Evolutionary conservation across 2,113 vertebrate genomes (phyloP).

Genomic region (Dicrurus megarhynchus): DNA sequence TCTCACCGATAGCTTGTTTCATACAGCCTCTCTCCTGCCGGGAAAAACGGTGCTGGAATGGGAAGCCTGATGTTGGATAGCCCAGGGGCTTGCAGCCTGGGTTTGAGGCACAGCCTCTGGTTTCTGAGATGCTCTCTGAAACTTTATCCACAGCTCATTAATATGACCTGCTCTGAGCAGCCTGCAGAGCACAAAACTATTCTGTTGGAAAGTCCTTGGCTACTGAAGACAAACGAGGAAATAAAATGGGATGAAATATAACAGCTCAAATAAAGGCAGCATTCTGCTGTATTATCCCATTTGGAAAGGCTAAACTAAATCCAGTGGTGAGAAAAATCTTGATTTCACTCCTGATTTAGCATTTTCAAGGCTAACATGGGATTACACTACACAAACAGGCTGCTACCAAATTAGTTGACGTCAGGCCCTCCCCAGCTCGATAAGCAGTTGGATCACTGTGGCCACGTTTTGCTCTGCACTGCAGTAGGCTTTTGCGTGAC

Average conservation of each 20-base stretch:
- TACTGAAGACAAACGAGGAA: background rate
- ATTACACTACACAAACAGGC: background rate
- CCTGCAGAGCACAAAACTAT: background rate
- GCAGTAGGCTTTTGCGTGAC: background rate
- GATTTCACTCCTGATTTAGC: slow-evolving; percentile 22
- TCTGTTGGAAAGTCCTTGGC: background rate
- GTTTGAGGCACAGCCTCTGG: background rate
- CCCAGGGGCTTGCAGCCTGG: background rate
- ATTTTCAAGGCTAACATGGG: background rate
- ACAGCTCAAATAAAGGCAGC: background rate
- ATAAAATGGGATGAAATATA: background rate
- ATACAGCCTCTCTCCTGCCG: background rate
- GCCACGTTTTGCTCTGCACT: background rate
- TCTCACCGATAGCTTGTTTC: background rate
- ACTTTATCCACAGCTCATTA: background rate
- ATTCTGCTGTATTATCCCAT: background rate
- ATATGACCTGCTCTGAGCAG: background rate
- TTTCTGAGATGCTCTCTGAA: background rate
- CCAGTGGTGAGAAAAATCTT: background rate
- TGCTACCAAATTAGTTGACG: background rate
- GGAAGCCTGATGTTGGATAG: background rate
- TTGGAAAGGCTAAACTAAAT: slow-evolving; percentile 3
- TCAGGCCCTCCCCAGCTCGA: background rate
- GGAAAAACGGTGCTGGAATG: background rate
- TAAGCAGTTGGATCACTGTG: background rate